A percentile compares a stretch with the other conserved stretches of the same genome.
These are phyloP conservation scores for Malurus leucopterus DNA, from an alignment of 2,797 vertebrate genomes.

Conservation along the genomic window DNA sequence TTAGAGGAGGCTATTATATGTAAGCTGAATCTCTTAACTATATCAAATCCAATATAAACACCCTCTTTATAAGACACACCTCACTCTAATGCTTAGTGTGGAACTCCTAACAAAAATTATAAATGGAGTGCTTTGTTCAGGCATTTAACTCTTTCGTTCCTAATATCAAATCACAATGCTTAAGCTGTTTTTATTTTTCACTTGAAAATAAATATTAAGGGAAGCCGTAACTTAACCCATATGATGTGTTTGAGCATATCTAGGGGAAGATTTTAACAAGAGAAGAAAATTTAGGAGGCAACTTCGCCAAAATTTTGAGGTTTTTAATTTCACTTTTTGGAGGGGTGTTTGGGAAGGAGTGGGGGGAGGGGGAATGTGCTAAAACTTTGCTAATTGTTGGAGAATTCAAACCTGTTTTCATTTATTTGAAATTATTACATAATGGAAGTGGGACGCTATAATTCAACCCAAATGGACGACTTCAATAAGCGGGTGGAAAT, in stretches of 20 bases:
- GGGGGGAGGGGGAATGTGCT: constrained; percentile 30
- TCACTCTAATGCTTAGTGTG: constrained; percentile 36
- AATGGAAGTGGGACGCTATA: constrained; percentile 68
- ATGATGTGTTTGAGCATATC: constrained; percentile 13
- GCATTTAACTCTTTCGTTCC: constrained; percentile 42
- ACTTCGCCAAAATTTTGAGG: background rate
- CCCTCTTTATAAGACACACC: constrained; percentile 56
- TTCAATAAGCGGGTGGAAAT: constrained; percentile 71
- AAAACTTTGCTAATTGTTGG: constrained; percentile 71
- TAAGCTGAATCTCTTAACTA: constrained; percentile 60
- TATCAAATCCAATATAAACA: constrained; percentile 66
- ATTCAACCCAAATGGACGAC: constrained; percentile 74
- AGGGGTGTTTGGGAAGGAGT: background rate
- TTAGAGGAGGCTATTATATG: constrained; percentile 43
- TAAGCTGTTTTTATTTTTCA: constrained; percentile 48
- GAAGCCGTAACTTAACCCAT: constrained; percentile 17
- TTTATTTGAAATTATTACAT: constrained; percentile 75
- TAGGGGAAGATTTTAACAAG: constrained; percentile 28
- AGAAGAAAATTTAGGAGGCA: background rate
- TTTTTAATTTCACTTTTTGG: constrained; percentile 25
- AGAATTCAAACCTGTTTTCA: constrained; percentile 72
- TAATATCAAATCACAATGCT: constrained; percentile 22
- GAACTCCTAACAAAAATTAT: constrained; percentile 59
- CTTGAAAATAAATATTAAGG: constrained; percentile 34
- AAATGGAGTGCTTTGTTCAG: constrained; percentile 41